phyloP scores from a whole-genome alignment of 1,140 invertebrate species.

The Neodiprion lecontei region DNA sequence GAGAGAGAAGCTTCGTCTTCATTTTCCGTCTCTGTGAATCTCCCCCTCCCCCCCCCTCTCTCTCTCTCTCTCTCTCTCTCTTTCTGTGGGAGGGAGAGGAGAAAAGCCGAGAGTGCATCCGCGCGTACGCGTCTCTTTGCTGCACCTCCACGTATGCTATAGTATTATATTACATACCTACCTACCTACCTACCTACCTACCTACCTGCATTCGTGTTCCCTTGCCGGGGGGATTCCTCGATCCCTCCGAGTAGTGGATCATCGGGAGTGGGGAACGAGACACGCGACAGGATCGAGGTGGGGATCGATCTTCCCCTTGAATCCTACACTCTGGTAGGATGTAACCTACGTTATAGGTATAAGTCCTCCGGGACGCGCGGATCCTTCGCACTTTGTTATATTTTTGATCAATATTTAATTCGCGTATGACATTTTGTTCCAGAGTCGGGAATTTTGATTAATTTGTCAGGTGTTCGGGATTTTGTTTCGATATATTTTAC shows the following conservation, averaged over 20 bases:
- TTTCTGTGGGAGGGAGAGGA: not conserved
- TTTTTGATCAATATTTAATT: not conserved
- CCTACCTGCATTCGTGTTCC: not conserved
- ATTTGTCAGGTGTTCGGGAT: too few species aligned
- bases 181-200: not conserved
- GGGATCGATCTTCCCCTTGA: slow-evolving; percentile 40
- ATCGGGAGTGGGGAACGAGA: slow-evolving; percentile 56
- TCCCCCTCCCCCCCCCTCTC: not conserved
- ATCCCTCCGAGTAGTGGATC: not conserved
- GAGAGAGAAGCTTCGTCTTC: not conserved
- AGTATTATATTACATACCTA: not conserved
- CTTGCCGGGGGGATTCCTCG: not conserved
- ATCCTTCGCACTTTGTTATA: not conserved
- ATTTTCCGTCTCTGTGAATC: not conserved
- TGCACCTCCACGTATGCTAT: not conserved
- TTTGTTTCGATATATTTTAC: too few species aligned
- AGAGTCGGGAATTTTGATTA: too few species aligned
- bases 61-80: not conserved
- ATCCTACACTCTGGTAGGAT: slow-evolving; percentile 22
- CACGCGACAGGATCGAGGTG: slow-evolving; percentile 53
- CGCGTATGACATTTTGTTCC: too few species aligned
- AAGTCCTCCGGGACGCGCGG: not conserved
- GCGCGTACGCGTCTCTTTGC: slow-evolving; percentile 15
- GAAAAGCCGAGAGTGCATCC: slow-evolving; percentile 8
- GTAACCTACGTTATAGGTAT: not conserved